Evolutionary conservation across 30 jellyfish, hydroid and myxozoan species (phyloP).

Genomic region (Catostylus mosaicus): DNA sequence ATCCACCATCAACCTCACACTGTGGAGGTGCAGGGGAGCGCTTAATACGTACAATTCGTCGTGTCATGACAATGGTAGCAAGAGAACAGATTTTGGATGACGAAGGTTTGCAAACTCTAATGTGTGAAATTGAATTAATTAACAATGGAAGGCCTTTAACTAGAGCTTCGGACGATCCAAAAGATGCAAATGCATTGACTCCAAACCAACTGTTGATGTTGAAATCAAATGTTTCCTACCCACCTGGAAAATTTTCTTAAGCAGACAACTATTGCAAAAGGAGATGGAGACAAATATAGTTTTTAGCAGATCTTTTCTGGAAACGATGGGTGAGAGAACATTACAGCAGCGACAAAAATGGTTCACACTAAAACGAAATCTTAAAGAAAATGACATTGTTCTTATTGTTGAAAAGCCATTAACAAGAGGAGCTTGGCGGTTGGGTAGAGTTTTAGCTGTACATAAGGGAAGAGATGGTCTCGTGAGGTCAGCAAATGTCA

Average conservation of each 20-base stretch:
- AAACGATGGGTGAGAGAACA: conserved; percentile 64
- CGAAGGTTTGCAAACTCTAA: conserved; percentile 17
- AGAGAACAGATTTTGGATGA: conserved; percentile 28
- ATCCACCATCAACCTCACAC: conserved; percentile 59
- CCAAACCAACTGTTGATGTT: conserved; percentile 9
- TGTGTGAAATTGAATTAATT: conserved; percentile 37
- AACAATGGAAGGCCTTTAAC: neutral
- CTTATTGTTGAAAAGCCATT: conserved; percentile 38
- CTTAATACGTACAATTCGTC: conserved; percentile 29
- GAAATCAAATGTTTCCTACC: conserved; percentile 19
- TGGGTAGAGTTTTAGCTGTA: conserved; percentile 23
- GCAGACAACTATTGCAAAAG: conserved; percentile 39
- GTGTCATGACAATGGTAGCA: conserved; percentile 3
- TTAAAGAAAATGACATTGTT: conserved; percentile 44
- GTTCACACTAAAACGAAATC: conserved; percentile 21
- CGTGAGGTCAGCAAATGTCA: conserved; percentile 21
- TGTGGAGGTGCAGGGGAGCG: conserved; percentile 66
- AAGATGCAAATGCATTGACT: conserved; percentile 7
- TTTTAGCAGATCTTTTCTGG: conserved; percentile 61
- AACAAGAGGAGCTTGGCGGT: conserved; percentile 31
- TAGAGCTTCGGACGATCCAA: neutral
- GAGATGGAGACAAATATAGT: conserved; percentile 68
- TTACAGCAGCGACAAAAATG: conserved; percentile 56
- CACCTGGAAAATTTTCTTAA: conserved; percentile 49
- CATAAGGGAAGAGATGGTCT: conserved; percentile 15